These are phyloP conservation scores for Urosaurus nigricauda DNA, from an alignment of 2,797 vertebrate genomes.

Conservation along the genomic window DNA sequence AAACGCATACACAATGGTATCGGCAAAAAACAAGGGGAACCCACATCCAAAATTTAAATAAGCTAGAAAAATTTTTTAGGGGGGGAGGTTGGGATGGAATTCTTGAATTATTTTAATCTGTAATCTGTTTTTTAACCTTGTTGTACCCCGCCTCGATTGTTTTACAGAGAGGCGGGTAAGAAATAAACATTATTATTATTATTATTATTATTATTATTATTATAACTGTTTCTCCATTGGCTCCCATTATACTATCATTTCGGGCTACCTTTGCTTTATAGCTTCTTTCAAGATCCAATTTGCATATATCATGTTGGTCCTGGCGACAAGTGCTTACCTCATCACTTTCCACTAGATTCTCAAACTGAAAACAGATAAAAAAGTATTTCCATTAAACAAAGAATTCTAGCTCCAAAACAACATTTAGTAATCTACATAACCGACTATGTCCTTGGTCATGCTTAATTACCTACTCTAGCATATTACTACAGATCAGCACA, in stretches of 20 bases:
- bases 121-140: too few species aligned
- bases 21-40: too few species aligned
- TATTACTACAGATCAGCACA: neutral
- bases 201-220: too few species aligned
- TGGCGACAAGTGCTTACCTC: slow-evolving; percentile 85
- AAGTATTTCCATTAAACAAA: slow-evolving; percentile 14
- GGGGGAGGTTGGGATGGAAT: too few species aligned
- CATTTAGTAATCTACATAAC: neutral
- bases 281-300: neutral
- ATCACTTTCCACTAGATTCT: slow-evolving; percentile 97
- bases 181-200: too few species aligned
- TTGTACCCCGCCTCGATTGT: too few species aligned
- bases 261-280: neutral
- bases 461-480: neutral
- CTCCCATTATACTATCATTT: neutral
- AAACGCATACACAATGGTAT: too few species aligned
- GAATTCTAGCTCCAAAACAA: neutral
- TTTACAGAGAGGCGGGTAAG: too few species aligned
- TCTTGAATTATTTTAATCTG: too few species aligned
- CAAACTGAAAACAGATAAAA: slow-evolving; percentile 87
- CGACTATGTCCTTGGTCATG: neutral
- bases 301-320: neutral
- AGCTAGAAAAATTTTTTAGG: neutral
- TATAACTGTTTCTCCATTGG: neutral
- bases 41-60: slow-evolving; percentile 1